Conservation (phyloP, 2,888 invertebrate species). For the Rhodophaea formosa region DNA sequence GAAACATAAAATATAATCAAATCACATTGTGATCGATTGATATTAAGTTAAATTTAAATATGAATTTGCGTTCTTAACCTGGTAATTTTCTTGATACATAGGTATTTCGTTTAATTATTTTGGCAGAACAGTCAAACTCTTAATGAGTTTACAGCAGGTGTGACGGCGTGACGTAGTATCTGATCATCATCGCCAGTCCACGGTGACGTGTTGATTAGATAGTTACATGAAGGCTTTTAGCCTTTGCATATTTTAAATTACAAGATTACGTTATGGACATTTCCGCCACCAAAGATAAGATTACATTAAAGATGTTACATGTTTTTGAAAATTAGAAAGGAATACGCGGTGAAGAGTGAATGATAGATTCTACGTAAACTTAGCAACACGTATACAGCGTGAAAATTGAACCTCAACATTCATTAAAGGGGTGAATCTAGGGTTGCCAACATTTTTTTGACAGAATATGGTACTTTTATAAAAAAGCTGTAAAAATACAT, state of each 20-base stretch:
- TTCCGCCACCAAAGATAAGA: conserved; percentile 5
- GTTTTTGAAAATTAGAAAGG: not conserved
- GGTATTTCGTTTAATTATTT: too few species aligned
- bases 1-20: too few species aligned
- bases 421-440: too few species aligned
- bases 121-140: not conserved
- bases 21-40: too few species aligned
- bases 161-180: not conserved
- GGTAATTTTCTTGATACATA: too few species aligned
- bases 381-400: too few species aligned
- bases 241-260: conserved; percentile 11
- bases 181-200: conserved; percentile 1
- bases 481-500: too few species aligned
- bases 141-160: not conserved
- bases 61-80: too few species aligned
- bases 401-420: too few species aligned
- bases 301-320: not conserved
- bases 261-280: conserved; percentile 3
- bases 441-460: too few species aligned
- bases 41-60: too few species aligned
- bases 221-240: conserved; percentile 9
- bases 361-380: not conserved
- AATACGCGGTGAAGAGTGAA: not conserved
- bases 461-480: too few species aligned
- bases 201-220: conserved; percentile 12